A percentile compares a stretch with the other conserved stretches of the same genome.
Evolutionary conservation across 2,797 vertebrate species (phyloP).

Genomic region (Clarias pachynema): DNA sequence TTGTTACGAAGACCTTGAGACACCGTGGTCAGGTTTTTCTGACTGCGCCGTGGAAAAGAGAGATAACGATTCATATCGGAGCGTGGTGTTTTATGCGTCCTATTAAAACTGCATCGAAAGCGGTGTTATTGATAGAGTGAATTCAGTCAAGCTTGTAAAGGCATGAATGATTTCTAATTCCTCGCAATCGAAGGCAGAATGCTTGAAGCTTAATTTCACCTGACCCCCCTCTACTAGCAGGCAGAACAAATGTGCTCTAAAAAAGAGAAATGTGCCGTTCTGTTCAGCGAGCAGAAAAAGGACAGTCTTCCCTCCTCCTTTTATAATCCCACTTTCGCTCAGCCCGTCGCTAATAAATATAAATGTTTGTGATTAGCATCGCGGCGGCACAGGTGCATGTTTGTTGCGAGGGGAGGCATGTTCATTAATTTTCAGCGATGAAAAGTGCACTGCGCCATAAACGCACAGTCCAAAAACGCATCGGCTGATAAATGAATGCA

Average conservation of each 20-base stretch:
- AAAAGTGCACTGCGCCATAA: conserved; percentile 99
- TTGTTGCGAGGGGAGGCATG: conserved; percentile 99
- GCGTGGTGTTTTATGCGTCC: conserved; percentile 40
- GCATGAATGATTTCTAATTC: conserved; percentile 51
- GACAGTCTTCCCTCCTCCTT: conserved; percentile 62
- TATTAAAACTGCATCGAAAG: conserved; percentile 42
- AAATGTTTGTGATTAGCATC: conserved; percentile 99
- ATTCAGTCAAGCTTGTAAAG: conserved; percentile 52
- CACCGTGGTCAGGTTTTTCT: conserved; percentile 35
- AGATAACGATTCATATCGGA: conserved; percentile 36
- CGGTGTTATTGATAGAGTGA: conserved; percentile 49
- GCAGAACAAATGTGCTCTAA: conserved; percentile 57
- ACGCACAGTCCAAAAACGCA: conserved; percentile 94
- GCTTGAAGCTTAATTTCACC: conserved; percentile 57
- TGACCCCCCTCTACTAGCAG: conserved; percentile 56
- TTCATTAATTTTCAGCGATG: conserved; percentile 99
- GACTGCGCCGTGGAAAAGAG: neutral
- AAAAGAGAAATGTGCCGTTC: conserved; percentile 53
- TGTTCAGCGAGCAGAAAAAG: conserved; percentile 60
- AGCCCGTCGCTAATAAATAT: conserved; percentile 99
- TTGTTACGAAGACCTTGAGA: conserved; percentile 50
- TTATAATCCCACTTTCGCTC: conserved; percentile 84
- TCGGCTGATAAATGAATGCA: conserved; percentile 97
- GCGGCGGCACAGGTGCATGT: conserved; percentile 99
- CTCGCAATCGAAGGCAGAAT: conserved; percentile 56